Percentiles rank a stretch among this genome's conserved stretches.
phyloP scores from a whole-genome alignment of 1,140 invertebrate species.

The Drosophila azteca region DNA sequence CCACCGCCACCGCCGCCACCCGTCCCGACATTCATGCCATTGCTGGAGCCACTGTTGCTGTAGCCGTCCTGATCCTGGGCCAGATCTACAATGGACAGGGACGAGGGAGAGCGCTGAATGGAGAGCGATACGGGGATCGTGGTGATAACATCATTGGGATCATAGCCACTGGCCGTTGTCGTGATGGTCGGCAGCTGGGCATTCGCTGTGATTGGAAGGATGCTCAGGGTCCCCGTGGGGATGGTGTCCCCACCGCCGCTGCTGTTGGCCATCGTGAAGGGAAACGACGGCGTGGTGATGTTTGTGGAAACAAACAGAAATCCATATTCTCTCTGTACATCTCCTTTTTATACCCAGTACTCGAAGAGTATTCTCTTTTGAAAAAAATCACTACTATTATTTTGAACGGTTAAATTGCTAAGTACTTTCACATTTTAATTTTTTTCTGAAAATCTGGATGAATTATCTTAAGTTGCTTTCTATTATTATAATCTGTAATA shows the following conservation, averaged over 20 bases:
- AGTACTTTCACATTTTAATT: too few relatives aligned
- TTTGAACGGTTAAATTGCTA: too few relatives aligned
- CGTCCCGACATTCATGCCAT: conserved; percentile 9
- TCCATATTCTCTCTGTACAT: too few relatives aligned
- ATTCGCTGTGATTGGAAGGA: conserved; percentile 63
- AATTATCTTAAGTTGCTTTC: too few relatives aligned
- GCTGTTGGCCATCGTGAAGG: conserved; percentile 73
- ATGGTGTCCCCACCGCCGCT: conserved; percentile 65
- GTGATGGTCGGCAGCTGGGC: conserved; percentile 76
- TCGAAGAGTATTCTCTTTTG: too few relatives aligned
- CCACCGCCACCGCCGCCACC: too few relatives aligned
- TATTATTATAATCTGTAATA: too few relatives aligned
- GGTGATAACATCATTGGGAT: conserved; percentile 73
- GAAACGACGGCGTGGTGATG: conserved; percentile 78
- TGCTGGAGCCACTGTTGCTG: conserved; percentile 49
- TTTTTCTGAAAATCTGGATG: too few relatives aligned
- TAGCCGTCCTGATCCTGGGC: conserved; percentile 46
- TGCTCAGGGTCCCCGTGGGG: conserved; percentile 72
- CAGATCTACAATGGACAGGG: conserved; percentile 71
- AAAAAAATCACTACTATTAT: too few relatives aligned
- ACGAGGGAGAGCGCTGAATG: conserved; percentile 70
- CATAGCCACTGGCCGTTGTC: conserved; percentile 66
- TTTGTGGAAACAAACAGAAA: too few relatives aligned
- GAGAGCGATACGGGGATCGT: conserved; percentile 77
- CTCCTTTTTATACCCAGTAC: too few relatives aligned